Percentiles rank a stretch among this genome's conserved stretches.
These are phyloP conservation scores for Calypte anna DNA, from an alignment of 2,113 vertebrate species.

Conservation along the genomic window DNA sequence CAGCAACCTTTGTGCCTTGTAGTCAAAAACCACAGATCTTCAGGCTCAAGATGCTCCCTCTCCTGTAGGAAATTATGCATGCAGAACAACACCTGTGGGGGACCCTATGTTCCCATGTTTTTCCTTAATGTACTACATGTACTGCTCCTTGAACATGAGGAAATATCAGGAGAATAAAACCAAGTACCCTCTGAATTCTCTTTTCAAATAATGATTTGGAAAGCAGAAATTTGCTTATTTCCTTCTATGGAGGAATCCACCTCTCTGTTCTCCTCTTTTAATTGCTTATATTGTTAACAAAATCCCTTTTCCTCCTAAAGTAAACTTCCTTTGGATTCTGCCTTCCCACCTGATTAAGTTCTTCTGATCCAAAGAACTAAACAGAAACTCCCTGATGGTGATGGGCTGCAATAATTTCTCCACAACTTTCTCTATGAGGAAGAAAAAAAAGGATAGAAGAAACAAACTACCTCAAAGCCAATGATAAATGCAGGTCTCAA, in stretches of 20 bases:
- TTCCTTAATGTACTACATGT: neutral
- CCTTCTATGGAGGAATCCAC: neutral
- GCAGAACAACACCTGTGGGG: neutral
- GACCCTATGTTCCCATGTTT: neutral
- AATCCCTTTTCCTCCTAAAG: neutral
- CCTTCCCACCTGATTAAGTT: neutral
- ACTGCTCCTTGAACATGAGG: neutral
- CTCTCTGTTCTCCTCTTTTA: neutral
- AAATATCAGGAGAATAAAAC: neutral
- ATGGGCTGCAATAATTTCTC: neutral
- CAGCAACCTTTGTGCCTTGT: neutral
- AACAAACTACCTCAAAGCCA: neutral
- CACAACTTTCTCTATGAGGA: neutral
- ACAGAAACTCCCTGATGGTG: neutral
- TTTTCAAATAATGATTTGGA: neutral
- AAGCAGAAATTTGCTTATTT: neutral
- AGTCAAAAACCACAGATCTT: neutral
- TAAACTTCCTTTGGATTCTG: neutral
- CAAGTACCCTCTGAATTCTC: neutral
- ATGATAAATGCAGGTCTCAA: neutral
- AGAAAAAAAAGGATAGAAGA: neutral
- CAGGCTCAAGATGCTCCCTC: neutral
- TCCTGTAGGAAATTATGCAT: rapidly evolving
- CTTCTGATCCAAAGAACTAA: neutral
- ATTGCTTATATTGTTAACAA: neutral